Evolutionary conservation across 2,797 vertebrate species (phyloP), one percentile per base, ranked within the genome.

Genomic region (Neopelma chrysocephalum): DNA sequence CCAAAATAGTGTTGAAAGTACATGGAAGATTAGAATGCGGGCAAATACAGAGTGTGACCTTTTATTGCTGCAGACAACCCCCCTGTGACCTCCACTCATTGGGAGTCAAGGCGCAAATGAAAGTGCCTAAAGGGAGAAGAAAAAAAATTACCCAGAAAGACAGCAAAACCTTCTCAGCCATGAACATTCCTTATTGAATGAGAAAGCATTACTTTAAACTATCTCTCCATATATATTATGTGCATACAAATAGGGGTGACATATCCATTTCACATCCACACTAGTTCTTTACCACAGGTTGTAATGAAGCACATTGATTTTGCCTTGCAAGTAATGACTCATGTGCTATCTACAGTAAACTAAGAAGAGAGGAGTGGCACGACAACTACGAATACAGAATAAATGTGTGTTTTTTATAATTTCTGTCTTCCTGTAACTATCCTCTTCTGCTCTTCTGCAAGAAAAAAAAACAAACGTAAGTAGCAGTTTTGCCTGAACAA

Each of bases 1-100:
- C 50, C 66, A 93, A 94, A 96, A 87, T 93, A 96, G 73, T 60
- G 79, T 92, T 95, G 96, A 95, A 98, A 97, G 91, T 87, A 79
- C 19, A 2, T 57, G 79, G 83, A 88, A 94, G 78, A 90, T 87
- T 92, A 92, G 64, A 94, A 95, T 27, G 45, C 0, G 5, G 69
- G 64, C 95, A 96, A 98, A 97, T 60, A 89, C 76, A 27, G 58
- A 75, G 15, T 2, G 1, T 94, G 91, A 95, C 75, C 81, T 94
- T 96, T 95, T 81, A 91, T 85, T 96, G 82, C 81, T 13, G 15
- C 91, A 50, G 68, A 91, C 87, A 94, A 97, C 93, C 94, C 79
- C 87, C 86, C 73, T 95, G 43, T 0, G 21, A 73, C 72, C 84
- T 97, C 84, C 27, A 23, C 65, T 90, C 61, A 38, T 21, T 48